Base-by-base conservation (phyloP, 2,797 vertebrate species). In the Carduelis carduelis region DNA sequence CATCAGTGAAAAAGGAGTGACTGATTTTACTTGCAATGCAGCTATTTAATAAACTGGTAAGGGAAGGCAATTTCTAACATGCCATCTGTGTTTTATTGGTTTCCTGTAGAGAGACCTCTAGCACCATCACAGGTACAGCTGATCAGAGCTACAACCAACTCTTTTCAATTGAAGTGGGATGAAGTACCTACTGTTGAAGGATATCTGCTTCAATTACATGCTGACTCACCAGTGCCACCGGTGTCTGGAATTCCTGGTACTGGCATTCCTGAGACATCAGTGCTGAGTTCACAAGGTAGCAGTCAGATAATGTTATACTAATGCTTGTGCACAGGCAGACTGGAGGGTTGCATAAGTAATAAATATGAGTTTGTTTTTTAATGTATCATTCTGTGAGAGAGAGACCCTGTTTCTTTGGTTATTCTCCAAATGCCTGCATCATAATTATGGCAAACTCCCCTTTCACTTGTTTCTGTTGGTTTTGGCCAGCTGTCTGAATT, bases 111-210 rank as follows among this genome's bases (percentile, higher is more conserved):
- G 90, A 99, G 97, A 75, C 99, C 99, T 17, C 96, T 98, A 3
- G 97, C 98, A 26, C 99, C 99, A 12, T 98, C 99, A 39, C 98
- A 99, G 23, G 99, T 99, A 77, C 97, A 99, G 39, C 98, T 99
- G 82, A 98, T 99, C 53, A 99, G 99, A 97, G 99, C 99, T 85
- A 99, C 99, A 12, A 98, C 99, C 92, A 98, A 98, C 94, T 98
- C 99, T 95, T 99, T 99, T 46, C 99, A 99, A 11, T 98, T 99
- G 74, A 99, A 99, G 13, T 99, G 99, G 99, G 99, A 99, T 95
- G 99, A 99, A 89, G 98, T 99, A 76, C 98, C 98, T 68, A 99
- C 98, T 1, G 99, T 99, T 17, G 99, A 99, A 95, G 98, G 98
- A 46, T 99, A 99, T 95, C 97, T 99, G 93, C 98, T 99, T 79